Evolutionary conservation across 2,888 invertebrate species (phyloP), one percentile per base, ranked within the genome.

Genomic region (Osedax frankpressi): DNA sequence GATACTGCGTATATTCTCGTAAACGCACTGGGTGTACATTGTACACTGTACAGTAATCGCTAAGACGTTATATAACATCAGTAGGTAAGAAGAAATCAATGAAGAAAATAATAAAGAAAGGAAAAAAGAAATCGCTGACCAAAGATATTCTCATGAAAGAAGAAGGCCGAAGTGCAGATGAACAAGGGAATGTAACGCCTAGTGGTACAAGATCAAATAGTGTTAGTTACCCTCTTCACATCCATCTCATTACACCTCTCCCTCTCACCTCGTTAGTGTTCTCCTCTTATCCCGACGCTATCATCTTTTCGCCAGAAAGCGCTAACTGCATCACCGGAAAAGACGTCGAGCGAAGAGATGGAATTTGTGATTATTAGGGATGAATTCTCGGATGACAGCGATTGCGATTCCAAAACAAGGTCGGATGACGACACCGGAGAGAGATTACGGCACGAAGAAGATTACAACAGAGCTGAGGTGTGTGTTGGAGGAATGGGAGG

Each of bases 251-350:
- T 44, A 44, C 19, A 44, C 11, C 44, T 44, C 44, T 44, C 44
- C 19, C 19, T 44, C 44, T 44, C 6, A 6, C 19, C 19, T 75
- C 81, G 81, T 81, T 28, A 81, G 81, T 76, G 79, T 81, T 11
- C 77, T 79, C 28, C 74, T 80, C 62, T 78, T 78, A 63, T 78
- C 79, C 74, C 77, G 79, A 27, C 75, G 81, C 30, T 81, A 81
- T 67, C 79, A 79, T 2, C 79, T 79, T 0, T 76, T 77, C 1
- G 78, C 78, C 63, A 70, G 71, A 30, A 62, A 63, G 3, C 59
- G 25, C 44, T 59, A 30, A 26, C 29, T 24, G 71, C 27, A n/a
- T 28, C 29, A 19, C 63, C 63, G 63, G n/a, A 24, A 1, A 25
- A 28, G 19, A 11, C 25, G 3, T 72, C 72, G 28, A 67, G 67